phyloP scores from a whole-genome alignment of 2,113 vertebrate species.

The Percopsis transmontana region DNA sequence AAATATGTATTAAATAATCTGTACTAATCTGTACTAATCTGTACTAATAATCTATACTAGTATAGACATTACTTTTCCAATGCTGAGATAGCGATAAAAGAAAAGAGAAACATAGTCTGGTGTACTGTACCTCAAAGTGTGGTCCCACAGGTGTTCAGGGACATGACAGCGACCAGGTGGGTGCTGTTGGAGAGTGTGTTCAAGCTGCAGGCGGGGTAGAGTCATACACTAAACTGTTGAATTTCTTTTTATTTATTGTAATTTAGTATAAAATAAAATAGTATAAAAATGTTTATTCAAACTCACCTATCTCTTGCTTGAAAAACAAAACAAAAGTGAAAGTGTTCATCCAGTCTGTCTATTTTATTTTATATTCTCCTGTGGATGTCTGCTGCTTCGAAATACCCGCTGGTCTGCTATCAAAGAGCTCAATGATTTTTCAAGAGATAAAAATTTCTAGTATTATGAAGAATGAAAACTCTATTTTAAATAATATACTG shows the following conservation, averaged over 20 bases:
- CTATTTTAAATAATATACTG: neutral
- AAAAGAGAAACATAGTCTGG: no score
- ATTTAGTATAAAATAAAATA: no score
- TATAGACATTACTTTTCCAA: no score
- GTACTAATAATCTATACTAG: no score
- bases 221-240: no score
- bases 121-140: constrained; percentile 4
- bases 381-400: constrained; percentile 14
- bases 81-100: no score
- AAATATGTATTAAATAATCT: no score
- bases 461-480: no score
- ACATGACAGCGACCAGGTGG: constrained; percentile 33
- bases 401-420: constrained; percentile 48
- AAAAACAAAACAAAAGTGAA: constrained; percentile 63
- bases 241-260: neutral
- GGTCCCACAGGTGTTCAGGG: constrained; percentile 39
- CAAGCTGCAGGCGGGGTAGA: constrained; percentile 48
- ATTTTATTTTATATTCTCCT: constrained; percentile 37
- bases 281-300: neutral
- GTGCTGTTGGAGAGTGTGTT: constrained; percentile 41
- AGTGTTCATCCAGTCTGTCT: constrained; percentile 50
- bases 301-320: constrained; percentile 47
- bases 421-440: constrained; percentile 44
- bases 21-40: no score
- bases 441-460: neutral